Percentiles rank a stretch among this genome's conserved stretches.
phyloP scores from a whole-genome alignment of 2,113 vertebrate genomes.

The Plecturocebus donacophilus region DNA sequence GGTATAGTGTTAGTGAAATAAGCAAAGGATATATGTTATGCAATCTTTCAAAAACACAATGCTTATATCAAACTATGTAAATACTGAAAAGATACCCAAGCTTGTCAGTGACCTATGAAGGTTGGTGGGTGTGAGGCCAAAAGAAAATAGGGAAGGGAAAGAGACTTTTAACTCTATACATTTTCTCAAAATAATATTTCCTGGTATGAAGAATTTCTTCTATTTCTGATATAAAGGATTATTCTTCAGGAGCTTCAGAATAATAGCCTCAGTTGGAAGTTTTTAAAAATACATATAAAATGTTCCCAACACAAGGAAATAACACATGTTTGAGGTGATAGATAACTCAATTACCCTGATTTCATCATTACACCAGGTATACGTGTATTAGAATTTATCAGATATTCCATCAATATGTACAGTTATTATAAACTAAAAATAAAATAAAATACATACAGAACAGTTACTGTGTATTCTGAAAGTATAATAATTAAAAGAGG shows the following conservation, averaged over 20 bases:
- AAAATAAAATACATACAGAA: not conserved
- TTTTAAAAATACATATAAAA: not conserved
- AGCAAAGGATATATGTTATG: not conserved
- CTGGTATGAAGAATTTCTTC: not conserved
- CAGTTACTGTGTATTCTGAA: not conserved
- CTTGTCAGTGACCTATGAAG: too few relatives aligned
- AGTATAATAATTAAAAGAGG: not conserved
- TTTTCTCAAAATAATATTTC: conserved; percentile 26
- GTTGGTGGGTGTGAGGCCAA: not conserved
- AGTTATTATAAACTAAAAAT: not conserved
- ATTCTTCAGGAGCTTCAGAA: not conserved
- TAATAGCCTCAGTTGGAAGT: not conserved
- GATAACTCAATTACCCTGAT: not conserved
- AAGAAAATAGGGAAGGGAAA: not conserved
- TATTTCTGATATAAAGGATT: not conserved
- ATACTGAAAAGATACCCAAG: not conserved
- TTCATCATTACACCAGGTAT: not conserved
- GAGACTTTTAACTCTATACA: not conserved
- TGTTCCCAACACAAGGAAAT: not conserved
- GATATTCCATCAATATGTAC: not conserved
- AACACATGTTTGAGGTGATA: not conserved
- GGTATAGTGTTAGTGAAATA: not conserved
- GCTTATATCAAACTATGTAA: not conserved
- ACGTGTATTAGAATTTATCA: not conserved
- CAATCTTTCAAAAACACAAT: not conserved